Evolutionary conservation across 2,797 vertebrate species (phyloP).

Genomic region (Takifugu ocellatus): DNA sequence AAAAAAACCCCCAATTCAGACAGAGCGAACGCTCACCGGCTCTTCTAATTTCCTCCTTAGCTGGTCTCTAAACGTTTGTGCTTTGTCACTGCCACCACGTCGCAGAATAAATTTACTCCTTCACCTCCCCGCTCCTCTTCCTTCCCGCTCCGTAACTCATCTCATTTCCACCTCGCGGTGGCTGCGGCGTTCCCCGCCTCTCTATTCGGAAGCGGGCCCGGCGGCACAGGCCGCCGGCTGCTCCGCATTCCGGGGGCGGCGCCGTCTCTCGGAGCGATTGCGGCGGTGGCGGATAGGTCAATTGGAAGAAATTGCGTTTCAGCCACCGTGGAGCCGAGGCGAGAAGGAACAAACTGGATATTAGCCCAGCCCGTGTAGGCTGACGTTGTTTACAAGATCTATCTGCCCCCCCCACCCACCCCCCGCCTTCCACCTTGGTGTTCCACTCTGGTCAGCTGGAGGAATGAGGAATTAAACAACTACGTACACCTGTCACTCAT

Average conservation of each 20-base stretch:
- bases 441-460: slow-evolving; percentile 15
- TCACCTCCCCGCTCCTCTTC: slow-evolving; percentile 62
- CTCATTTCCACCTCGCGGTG: slow-evolving; percentile 66
- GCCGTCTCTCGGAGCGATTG: slow-evolving; percentile 75
- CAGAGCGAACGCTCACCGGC: slow-evolving; percentile 30
- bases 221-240: slow-evolving; percentile 55
- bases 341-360: slow-evolving; percentile 77
- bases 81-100: slow-evolving; percentile 74
- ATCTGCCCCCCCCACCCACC: slow-evolving; percentile 18
- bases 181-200: slow-evolving; percentile 51
- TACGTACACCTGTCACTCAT: background rate
- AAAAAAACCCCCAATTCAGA: slow-evolving; percentile 46
- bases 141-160: slow-evolving; percentile 66
- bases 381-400: slow-evolving; percentile 70
- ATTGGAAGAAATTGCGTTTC: slow-evolving; percentile 80
- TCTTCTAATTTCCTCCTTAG: slow-evolving; percentile 72
- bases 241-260: slow-evolving; percentile 70
- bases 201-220: slow-evolving; percentile 32
- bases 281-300: slow-evolving; percentile 78
- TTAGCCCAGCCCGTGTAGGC: slow-evolving; percentile 79
- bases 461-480: background rate
- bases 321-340: slow-evolving; percentile 73
- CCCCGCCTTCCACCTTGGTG: slow-evolving; percentile 10
- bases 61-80: slow-evolving; percentile 69
- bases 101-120: slow-evolving; percentile 66